A percentile compares a stretch with the other conserved stretches of the same genome.
Conservation (phyloP, 2,113 vertebrate genomes). For the Muntiacus reevesi region DNA sequence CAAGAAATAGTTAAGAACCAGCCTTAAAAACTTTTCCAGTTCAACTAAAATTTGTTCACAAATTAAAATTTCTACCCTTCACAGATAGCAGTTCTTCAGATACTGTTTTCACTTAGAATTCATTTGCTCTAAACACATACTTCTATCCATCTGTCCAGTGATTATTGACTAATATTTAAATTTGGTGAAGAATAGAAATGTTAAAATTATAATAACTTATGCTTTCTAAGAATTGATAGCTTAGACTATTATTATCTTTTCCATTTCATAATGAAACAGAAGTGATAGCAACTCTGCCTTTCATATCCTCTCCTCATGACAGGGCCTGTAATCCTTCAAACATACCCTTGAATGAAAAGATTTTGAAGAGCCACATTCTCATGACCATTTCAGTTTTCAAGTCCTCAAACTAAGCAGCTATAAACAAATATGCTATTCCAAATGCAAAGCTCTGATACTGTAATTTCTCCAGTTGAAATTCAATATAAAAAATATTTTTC, state of each 20-base stretch:
- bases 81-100: not conserved
- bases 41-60: not conserved
- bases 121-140: not conserved
- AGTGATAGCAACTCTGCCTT: rapidly evolving
- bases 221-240: not conserved
- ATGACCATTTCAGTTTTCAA: not conserved
- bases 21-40: not conserved
- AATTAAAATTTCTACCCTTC: not conserved
- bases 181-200: not conserved
- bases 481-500: not conserved
- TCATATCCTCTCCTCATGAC: not conserved
- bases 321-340: not conserved
- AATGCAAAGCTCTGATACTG: not conserved
- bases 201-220: not conserved
- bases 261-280: not conserved
- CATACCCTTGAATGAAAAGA: not conserved
- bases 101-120: not conserved
- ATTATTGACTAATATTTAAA: not conserved
- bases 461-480: not conserved
- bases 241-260: not conserved
- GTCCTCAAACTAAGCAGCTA: not conserved
- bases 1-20: not conserved
- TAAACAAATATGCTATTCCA: not conserved
- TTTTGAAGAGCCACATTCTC: not conserved
- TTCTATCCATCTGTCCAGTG: not conserved